Conservation (phyloP, 2,113 vertebrate species). For the Heterocephalus glaber region DNA sequence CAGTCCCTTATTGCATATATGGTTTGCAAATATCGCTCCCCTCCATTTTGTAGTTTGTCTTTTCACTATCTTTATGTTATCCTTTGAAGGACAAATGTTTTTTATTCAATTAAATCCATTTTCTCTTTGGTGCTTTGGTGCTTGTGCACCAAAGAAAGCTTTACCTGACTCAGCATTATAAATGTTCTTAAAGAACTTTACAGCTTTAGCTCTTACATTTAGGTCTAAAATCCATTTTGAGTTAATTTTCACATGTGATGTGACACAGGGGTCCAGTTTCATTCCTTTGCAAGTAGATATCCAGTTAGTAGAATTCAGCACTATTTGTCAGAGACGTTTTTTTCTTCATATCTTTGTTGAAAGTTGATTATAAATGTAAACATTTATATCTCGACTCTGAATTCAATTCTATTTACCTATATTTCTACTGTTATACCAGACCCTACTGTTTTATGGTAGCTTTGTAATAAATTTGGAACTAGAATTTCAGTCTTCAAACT, state of each 20-base stretch:
- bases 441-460: neutral
- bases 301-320: neutral
- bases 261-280: neutral
- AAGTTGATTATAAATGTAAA: neutral
- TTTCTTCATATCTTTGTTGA: neutral
- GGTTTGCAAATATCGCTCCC: neutral
- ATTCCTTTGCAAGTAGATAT: neutral
- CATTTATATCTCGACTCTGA: neutral
- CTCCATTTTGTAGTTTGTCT: neutral
- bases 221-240: neutral
- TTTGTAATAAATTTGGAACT: conserved; percentile 6
- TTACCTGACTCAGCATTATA: neutral
- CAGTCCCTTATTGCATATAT: neutral
- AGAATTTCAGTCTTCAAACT: neutral
- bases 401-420: neutral
- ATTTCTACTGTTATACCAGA: neutral
- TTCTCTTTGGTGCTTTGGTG: neutral
- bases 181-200: neutral
- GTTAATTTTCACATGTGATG: neutral
- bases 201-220: neutral
- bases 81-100: neutral
- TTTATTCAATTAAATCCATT: neutral
- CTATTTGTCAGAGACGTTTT: neutral
- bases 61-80: neutral
- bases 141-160: neutral